Percentiles rank a stretch among this genome's conserved stretches.
Conservation (phyloP, 1,140 invertebrate species). For the Chymomyza costata region DNA sequence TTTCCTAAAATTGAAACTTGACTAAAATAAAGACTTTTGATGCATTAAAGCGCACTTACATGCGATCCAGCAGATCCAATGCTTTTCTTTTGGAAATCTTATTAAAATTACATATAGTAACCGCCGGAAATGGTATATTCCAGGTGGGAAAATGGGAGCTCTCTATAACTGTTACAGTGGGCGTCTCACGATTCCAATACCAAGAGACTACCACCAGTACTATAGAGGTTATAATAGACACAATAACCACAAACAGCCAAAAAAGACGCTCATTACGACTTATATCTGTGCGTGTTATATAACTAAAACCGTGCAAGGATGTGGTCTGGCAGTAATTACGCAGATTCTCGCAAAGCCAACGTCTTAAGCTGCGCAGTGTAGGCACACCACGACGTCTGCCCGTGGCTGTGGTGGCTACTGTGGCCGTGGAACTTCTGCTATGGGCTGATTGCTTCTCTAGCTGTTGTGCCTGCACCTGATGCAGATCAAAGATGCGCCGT, state of each 20-base stretch:
- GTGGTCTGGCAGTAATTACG: constrained; percentile 76
- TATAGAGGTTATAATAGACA: constrained; percentile 74
- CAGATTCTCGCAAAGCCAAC: constrained; percentile 61
- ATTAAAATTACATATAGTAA: constrained; percentile 80
- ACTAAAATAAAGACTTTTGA: neutral
- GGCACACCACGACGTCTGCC: neutral
- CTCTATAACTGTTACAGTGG: constrained; percentile 79
- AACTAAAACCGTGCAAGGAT: constrained; percentile 72
- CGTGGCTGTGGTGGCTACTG: neutral
- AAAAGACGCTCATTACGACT: constrained; percentile 57
- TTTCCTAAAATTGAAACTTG: constrained; percentile 42
- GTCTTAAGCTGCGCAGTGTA: constrained; percentile 20
- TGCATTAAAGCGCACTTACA: constrained; percentile 51
- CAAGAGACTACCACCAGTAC: constrained; percentile 75
- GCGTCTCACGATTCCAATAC: constrained; percentile 75
- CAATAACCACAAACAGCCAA: constrained; percentile 75
- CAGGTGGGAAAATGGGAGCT: constrained; percentile 83
- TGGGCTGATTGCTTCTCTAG: constrained; percentile 6
- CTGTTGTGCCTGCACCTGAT: constrained; percentile 37
- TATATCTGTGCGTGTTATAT: constrained; percentile 59
- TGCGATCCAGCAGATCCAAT: constrained; percentile 64
- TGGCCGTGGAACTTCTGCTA: neutral
- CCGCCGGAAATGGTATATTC: constrained; percentile 83
- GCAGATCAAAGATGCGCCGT: constrained; percentile 55
- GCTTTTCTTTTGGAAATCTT: constrained; percentile 73